A percentile compares a stretch with the other conserved stretches of the same genome.
Conservation (phyloP, 1,140 invertebrate genomes). For the Bemisia tabaci region DNA sequence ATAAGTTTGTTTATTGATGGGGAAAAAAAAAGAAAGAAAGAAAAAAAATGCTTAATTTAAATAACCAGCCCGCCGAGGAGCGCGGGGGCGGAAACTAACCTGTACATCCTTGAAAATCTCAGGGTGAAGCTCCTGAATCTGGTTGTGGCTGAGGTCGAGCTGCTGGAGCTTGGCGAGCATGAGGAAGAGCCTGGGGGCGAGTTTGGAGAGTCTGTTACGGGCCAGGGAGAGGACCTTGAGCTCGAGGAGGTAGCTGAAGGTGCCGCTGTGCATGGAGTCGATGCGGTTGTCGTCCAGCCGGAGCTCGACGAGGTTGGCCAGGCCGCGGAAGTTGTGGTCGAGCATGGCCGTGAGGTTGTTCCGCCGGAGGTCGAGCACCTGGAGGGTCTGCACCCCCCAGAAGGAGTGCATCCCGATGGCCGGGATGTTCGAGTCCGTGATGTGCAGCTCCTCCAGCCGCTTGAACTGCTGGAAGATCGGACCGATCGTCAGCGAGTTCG, state of each 20-base stretch:
- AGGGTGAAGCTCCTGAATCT: conserved; percentile 48
- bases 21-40: too few species aligned
- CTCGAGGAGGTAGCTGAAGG: conserved; percentile 51
- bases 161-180: conserved; percentile 47
- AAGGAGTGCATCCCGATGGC: conserved; percentile 65
- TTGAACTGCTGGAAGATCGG: conserved; percentile 52
- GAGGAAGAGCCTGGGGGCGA: conserved; percentile 50
- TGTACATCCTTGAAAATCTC: conserved; percentile 62
- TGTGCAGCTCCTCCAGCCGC: conserved; percentile 55
- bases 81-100: too few species aligned
- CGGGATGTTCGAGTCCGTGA: conserved; percentile 57
- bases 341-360: conserved; percentile 58
- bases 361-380: conserved; percentile 51
- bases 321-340: conserved; percentile 31
- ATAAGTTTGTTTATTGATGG: too few species aligned
- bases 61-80: too few species aligned
- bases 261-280: conserved; percentile 43
- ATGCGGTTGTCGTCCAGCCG: conserved; percentile 37
- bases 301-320: conserved; percentile 32
- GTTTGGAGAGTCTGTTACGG: conserved; percentile 49
- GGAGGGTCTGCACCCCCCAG: conserved; percentile 52
- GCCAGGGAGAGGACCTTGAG: conserved; percentile 51
- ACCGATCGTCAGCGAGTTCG: conserved; percentile 56
- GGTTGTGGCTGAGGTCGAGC: conserved; percentile 61
- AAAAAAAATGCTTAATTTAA: too few species aligned